Percentiles rank a stretch among this genome's conserved stretches.
Evolutionary conservation across 2,888 invertebrate genomes (phyloP).

Genomic region (Cosmopolites sordidus): DNA sequence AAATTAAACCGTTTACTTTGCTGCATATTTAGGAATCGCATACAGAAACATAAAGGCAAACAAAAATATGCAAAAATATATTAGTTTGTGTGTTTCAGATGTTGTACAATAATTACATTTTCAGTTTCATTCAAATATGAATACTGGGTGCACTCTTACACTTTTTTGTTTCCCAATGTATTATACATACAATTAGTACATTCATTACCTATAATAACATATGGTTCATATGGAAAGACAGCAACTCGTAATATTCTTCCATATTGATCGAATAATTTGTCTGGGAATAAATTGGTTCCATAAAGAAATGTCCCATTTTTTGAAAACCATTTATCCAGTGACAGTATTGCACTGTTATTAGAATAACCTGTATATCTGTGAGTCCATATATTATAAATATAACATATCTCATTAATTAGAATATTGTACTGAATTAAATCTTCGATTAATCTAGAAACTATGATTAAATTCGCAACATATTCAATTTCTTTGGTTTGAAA

Average conservation of each 20-base stretch:
- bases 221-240: conserved; percentile 59
- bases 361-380: conserved; percentile 30
- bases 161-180: too few relatives aligned
- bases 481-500: conserved; percentile 27
- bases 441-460: conserved; percentile 51
- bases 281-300: conserved; percentile 31
- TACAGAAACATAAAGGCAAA: too few relatives aligned
- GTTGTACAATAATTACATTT: too few relatives aligned
- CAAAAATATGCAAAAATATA: too few relatives aligned
- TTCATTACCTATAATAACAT: conserved; percentile 50
- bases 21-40: too few relatives aligned
- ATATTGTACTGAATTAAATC: conserved; percentile 32
- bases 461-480: conserved; percentile 31
- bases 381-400: conserved; percentile 30
- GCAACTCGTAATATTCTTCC: conserved; percentile 50
- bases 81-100: too few relatives aligned
- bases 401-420: too few relatives aligned
- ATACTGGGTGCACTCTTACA: too few relatives aligned
- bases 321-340: conserved; percentile 34
- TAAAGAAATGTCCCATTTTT: conserved; percentile 30
- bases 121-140: too few relatives aligned
- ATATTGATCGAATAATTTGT: conserved; percentile 44
- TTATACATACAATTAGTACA: too few relatives aligned
- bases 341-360: conserved; percentile 20
- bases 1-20: too few relatives aligned